Evolutionary conservation across 2,113 vertebrate genomes (phyloP).

Genomic region (Grallaria varia): DNA sequence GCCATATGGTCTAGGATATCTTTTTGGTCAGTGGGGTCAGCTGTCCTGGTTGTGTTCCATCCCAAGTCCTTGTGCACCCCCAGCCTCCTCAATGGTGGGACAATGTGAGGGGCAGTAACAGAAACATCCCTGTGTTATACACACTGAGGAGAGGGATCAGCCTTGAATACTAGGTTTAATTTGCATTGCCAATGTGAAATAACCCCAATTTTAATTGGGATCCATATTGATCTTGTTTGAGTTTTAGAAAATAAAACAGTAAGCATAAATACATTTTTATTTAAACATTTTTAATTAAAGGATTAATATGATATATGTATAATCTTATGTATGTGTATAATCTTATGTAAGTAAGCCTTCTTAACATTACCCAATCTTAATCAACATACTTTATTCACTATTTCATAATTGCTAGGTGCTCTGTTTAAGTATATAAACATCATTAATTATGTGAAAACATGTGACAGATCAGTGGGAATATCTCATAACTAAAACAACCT

Average conservation of each 20-base stretch:
- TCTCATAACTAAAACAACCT: background rate
- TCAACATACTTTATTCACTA: background rate
- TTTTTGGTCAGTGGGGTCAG: background rate
- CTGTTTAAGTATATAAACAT: background rate
- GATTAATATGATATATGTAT: background rate
- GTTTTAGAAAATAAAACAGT: background rate
- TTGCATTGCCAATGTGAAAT: background rate
- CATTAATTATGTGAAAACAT: background rate
- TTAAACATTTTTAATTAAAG: background rate
- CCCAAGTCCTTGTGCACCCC: background rate
- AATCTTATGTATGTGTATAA: background rate
- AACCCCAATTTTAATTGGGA: background rate
- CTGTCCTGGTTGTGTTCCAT: background rate
- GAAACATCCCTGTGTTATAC: background rate
- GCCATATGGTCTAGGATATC: too few relatives aligned
- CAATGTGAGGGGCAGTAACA: background rate
- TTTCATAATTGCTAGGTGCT: background rate
- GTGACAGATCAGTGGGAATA: background rate
- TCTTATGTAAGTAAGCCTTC: background rate
- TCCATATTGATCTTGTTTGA: background rate
- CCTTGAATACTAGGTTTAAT: background rate
- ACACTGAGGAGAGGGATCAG: background rate
- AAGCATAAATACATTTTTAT: background rate
- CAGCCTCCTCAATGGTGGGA: rapidly evolving
- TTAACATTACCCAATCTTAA: background rate